Conservation (phyloP, 2,797 vertebrate genomes). For the Halcyon leucocephala region DNA sequence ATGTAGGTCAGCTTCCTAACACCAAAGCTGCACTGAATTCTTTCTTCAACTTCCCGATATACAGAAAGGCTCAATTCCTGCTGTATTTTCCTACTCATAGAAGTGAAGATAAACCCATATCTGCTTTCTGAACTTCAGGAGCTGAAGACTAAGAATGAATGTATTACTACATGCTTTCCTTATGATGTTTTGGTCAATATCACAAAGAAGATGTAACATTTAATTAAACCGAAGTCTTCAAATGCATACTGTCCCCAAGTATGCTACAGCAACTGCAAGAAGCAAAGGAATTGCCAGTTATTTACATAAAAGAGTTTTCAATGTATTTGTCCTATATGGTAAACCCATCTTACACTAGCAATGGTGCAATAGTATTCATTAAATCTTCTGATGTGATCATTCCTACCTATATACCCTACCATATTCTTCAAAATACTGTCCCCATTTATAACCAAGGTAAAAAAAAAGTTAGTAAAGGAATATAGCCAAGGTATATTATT, state of each 20-base stretch:
- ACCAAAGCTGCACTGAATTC: background rate
- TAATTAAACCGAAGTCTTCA: background rate
- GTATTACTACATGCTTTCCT: background rate
- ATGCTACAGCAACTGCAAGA: background rate
- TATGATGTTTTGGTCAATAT: background rate
- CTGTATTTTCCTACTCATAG: background rate
- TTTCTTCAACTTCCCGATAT: background rate
- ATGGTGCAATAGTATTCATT: background rate
- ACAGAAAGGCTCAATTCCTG: background rate
- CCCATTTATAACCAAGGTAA: background rate
- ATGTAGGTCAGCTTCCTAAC: background rate
- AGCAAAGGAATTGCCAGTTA: background rate
- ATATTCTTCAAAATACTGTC: background rate
- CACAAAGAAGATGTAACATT: background rate
- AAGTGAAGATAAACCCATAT: background rate
- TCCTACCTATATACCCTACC: background rate
- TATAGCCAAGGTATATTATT: background rate
- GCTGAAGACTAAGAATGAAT: background rate
- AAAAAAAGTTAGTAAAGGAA: background rate
- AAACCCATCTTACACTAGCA: background rate
- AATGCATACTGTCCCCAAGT: background rate
- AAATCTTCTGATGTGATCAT: background rate
- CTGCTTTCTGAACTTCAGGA: background rate
- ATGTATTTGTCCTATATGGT: background rate
- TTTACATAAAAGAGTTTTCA: background rate